Percentiles rank a stretch among this genome's conserved stretches.
Evolutionary conservation across 1,140 invertebrate genomes (phyloP).

Genomic region (Euwallacea fornicatus): DNA sequence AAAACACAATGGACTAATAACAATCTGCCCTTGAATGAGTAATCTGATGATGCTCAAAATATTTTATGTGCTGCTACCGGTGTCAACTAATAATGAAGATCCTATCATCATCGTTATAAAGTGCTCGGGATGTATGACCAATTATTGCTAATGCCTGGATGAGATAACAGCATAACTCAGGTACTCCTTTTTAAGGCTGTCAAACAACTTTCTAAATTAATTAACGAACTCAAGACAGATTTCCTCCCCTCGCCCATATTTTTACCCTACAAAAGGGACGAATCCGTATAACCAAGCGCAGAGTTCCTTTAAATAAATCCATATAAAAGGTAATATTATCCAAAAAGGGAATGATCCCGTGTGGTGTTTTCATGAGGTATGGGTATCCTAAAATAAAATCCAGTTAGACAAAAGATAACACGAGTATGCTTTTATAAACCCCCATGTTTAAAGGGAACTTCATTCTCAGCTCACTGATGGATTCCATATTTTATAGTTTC

Average conservation of each 20-base stretch:
- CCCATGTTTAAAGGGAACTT: conserved; percentile 1
- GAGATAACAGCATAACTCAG: background rate
- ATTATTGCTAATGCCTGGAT: background rate
- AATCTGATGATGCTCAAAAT: conserved; percentile 5
- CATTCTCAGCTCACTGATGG: conserved; percentile 5
- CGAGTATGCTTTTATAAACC: conserved; percentile 28
- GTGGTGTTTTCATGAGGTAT: conserved; percentile 17
- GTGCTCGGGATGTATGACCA: background rate
- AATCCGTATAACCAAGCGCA: conserved; percentile 8
- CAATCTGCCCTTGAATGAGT: background rate
- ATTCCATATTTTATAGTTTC: conserved; percentile 12
- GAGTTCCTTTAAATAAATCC: conserved; percentile 28
- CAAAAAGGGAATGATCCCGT: conserved; percentile 20
- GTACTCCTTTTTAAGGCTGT: background rate
- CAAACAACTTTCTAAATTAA: conserved; percentile 1
- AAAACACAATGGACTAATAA: conserved; percentile 9
- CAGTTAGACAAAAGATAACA: conserved; percentile 33
- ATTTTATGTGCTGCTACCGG: conserved; percentile 3
- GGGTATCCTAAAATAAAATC: conserved; percentile 30
- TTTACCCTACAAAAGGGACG: conserved; percentile 2
- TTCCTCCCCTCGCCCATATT: background rate
- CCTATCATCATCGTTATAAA: background rate
- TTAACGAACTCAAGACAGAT: background rate
- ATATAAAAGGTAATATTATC: conserved; percentile 26
- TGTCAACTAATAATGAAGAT: conserved; percentile 7